A percentile compares a stretch with the other conserved stretches of the same genome.
These are phyloP conservation scores for Lepidurus arcticus DNA, from an alignment of 1,140 invertebrate genomes.

Conservation along the genomic window DNA sequence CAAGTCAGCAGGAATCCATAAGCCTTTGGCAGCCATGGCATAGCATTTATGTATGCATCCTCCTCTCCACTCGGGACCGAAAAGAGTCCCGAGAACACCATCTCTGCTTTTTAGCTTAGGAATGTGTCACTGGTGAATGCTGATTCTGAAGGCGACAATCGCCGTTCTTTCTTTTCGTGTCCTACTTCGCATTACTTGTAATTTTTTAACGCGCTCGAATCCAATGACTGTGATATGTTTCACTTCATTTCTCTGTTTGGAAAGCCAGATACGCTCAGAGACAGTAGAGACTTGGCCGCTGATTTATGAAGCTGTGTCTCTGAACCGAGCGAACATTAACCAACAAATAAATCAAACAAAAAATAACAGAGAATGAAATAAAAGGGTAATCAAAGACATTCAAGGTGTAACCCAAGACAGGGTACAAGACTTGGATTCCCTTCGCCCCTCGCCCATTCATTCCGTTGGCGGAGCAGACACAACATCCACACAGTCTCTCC, in stretches of 20 bases:
- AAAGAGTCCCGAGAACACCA: background rate
- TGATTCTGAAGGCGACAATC: background rate
- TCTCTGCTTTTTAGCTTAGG: background rate
- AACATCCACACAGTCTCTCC: background rate
- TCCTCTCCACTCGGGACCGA: background rate
- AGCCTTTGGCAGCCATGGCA: slow-evolving; percentile 11
- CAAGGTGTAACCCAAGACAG: background rate
- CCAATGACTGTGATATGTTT: slow-evolving; percentile 1
- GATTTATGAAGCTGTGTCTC: background rate
- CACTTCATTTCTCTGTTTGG: background rate
- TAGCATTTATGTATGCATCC: slow-evolving; percentile 11
- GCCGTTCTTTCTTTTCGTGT: background rate
- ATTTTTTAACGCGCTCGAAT: background rate
- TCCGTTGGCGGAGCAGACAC: slow-evolving; percentile 1
- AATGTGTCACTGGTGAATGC: slow-evolving; percentile 7
- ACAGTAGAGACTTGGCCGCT: background rate
- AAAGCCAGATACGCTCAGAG: background rate
- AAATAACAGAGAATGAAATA: background rate
- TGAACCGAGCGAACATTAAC: background rate
- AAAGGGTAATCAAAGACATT: slow-evolving; percentile 16
- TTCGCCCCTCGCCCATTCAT: background rate
- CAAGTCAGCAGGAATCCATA: slow-evolving; percentile 19
- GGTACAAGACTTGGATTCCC: background rate
- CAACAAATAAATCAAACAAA: too few relatives aligned
- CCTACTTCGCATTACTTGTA: background rate